A percentile compares a stretch with the other conserved stretches of the same genome.
Evolutionary conservation across 2,113 vertebrate genomes (phyloP).

Genomic region (Ellobius talpinus): DNA sequence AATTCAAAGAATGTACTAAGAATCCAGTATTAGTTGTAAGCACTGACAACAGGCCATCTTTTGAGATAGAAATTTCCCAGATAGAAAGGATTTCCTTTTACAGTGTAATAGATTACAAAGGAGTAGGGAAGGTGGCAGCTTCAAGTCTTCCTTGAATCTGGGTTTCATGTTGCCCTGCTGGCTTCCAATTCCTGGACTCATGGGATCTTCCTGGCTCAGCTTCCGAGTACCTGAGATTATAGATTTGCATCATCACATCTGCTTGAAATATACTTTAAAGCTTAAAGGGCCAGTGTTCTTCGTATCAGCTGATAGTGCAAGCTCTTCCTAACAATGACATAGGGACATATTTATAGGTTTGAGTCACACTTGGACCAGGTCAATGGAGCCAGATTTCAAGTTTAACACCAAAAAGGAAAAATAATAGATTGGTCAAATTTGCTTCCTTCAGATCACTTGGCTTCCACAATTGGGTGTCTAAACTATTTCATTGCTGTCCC

Average conservation of each 20-base stretch:
- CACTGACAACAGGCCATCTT: neutral
- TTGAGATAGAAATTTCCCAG: neutral
- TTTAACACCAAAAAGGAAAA: neutral
- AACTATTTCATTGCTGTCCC: neutral
- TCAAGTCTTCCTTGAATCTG: neutral
- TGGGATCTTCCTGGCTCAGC: neutral
- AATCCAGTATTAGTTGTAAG: neutral
- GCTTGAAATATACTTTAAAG: neutral
- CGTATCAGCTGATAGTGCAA: neutral
- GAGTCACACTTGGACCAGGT: neutral
- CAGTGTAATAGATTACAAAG: neutral
- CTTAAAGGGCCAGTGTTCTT: neutral
- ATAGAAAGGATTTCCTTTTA: neutral
- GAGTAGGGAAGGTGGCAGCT: neutral
- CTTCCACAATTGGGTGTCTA: neutral
- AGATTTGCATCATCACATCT: neutral
- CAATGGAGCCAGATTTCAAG: neutral
- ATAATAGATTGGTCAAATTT: neutral
- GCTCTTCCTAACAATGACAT: neutral
- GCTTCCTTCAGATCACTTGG: neutral
- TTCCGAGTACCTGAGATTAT: neutral
- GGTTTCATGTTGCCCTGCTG: neutral
- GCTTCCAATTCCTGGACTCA: neutral
- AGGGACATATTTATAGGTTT: neutral
- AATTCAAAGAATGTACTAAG: neutral